Evolutionary conservation across 1,140 invertebrate genomes (phyloP).

Genomic region (Nephila pilipes): DNA sequence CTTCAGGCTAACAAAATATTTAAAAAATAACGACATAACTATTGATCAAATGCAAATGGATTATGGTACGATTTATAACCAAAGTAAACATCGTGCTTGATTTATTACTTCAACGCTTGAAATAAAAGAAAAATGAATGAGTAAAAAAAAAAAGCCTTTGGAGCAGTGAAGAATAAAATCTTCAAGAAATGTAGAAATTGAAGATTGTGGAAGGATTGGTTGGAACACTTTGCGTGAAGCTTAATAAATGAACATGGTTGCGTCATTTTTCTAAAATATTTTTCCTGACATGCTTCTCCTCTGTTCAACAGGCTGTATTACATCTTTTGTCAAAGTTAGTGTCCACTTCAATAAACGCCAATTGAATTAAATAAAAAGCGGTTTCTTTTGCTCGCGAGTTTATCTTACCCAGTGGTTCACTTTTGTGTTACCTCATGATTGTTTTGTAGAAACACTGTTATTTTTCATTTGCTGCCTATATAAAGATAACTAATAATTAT

Average conservation of each 20-base stretch:
- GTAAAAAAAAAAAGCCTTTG: neutral
- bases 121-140: neutral
- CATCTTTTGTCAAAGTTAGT: neutral
- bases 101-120: constrained; percentile 13
- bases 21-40: neutral
- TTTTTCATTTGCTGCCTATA: no score
- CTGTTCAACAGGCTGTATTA: neutral
- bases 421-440: no score
- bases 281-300: neutral
- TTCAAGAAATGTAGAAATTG: neutral
- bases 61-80: neutral
- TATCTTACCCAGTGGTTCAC: no score
- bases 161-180: neutral
- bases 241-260: neutral
- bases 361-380: neutral
- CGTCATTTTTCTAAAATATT: neutral
- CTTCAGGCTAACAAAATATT: neutral
- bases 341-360: constrained; percentile 5
- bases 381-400: neutral
- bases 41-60: constrained; percentile 27
- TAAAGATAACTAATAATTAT: no score
- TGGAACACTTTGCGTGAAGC: neutral
- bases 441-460: no score
- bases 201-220: neutral
- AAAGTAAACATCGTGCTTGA: constrained; percentile 1